These are phyloP conservation scores for Cryptocephalus moraei DNA, from an alignment of 2,888 invertebrate genomes.

Conservation along the genomic window DNA sequence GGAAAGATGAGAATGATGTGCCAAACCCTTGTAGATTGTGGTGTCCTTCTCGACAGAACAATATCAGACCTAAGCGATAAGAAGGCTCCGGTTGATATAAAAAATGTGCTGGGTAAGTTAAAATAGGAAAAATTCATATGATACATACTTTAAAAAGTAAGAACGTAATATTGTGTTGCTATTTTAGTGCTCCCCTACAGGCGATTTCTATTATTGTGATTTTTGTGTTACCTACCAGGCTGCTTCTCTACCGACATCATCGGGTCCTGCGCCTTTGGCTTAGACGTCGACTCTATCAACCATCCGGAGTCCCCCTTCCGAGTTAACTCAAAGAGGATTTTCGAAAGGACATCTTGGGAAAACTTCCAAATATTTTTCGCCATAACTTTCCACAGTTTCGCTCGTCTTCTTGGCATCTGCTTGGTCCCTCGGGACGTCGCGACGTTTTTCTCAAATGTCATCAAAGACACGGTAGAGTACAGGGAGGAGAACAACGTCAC, in stretches of 20 bases:
- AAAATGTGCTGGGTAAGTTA: constrained; percentile 7
- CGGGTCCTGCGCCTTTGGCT: constrained; percentile 49
- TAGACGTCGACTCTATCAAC: constrained; percentile 45
- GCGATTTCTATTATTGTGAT: too few relatives aligned
- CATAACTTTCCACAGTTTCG: constrained; percentile 10
- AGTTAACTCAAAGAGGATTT: constrained; percentile 11
- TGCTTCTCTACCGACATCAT: constrained; percentile 29
- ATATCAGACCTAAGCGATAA: constrained; percentile 1
- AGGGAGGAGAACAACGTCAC: too few relatives aligned
- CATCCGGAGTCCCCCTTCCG: constrained; percentile 41
- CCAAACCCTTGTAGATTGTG: too few relatives aligned
- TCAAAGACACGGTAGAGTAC: constrained; percentile 35
- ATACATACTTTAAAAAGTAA: too few relatives aligned
- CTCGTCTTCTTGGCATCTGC: constrained; percentile 13
- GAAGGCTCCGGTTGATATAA: constrained; percentile 9
- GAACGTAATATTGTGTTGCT: not conserved
- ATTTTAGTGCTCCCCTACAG: too few relatives aligned
- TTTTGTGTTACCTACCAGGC: too few relatives aligned
- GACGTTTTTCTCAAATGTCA: constrained; percentile 37
- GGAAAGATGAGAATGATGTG: constrained; percentile 56
- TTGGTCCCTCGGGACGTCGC: constrained; percentile 17
- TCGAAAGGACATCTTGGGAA: constrained; percentile 1
- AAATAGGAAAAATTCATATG: not conserved
- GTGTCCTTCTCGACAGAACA: constrained; percentile 5
- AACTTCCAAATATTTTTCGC: constrained; percentile 3